Evolutionary conservation across 2,797 vertebrate genomes (phyloP), one percentile per base, ranked within the genome.

Genomic region (Poeciliopsis paucimaculata): DNA sequence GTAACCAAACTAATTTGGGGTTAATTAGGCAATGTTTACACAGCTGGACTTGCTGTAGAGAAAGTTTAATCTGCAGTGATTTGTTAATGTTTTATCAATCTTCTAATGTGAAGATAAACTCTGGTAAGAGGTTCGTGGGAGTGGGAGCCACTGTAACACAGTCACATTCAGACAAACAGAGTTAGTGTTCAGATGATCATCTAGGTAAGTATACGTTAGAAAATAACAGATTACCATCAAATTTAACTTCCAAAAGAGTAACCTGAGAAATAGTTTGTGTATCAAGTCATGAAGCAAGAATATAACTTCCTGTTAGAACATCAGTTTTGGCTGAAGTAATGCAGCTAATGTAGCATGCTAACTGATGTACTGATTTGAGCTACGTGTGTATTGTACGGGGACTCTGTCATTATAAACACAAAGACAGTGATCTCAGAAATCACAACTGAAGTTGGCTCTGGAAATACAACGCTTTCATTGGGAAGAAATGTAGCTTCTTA

Each of bases 11-110:
- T 84, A 62, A 75, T 82, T 88, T 55, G 39, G 12, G 62, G 18
- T 79, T 90, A 85, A 90, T 90, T 86, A 88, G 86, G 51, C 10
- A 43, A 28, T 82, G 83, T 92, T 93, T 88, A 84, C 81, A 53
- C 75, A 87, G 64, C 76, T 72, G 26, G 41, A 51, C 46, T 72
- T 57, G 78, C 84, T 73, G 77, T 76, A 72, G 83, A 82, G 77
- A 77, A 71, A 46, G 34, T 85, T 74, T 45, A 57, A 41, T 60
- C 2, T n/a, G 23, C 34, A 28, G 41, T 75, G 51, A 43, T 26
- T 55, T 55, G 51, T 36, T 55, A 12, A 2, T n/a, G 6, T 13
- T 41, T 74, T 26, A 55, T n/a, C 23, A 55, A 1, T 41, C 66
- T 15, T 70, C 23, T 7, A 43, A 70, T 70, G 26, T 45, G 41